Percentiles rank a stretch among this genome's conserved stretches.
These are phyloP conservation scores for Ochropleura leucogaster DNA, from an alignment of 2,888 invertebrate genomes.

Conservation along the genomic window DNA sequence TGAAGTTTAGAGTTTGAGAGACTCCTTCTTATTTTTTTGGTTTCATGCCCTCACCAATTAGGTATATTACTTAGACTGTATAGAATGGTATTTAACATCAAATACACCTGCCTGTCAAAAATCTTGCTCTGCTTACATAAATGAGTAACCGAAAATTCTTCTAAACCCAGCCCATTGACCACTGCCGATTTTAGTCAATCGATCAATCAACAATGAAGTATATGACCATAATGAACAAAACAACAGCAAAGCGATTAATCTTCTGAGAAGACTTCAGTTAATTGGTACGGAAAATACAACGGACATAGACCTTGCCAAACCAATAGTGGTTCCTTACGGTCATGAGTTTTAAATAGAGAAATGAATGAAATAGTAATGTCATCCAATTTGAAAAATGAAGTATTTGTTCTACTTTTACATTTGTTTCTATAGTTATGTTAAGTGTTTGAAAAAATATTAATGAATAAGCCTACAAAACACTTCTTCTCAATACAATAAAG, in stretches of 20 bases:
- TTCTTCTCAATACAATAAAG: constrained; percentile 8
- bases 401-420: constrained; percentile 31
- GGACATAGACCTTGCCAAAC: constrained; percentile 48
- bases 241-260: constrained; percentile 69
- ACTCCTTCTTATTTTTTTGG: background rate
- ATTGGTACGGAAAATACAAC: constrained; percentile 46
- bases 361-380: constrained; percentile 40
- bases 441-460: constrained; percentile 23
- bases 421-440: constrained; percentile 2
- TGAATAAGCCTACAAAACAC: constrained; percentile 7
- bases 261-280: constrained; percentile 54
- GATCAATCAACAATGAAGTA: constrained; percentile 71
- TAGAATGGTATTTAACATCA: background rate
- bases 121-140: background rate
- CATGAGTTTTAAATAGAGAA: constrained; percentile 21
- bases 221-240: constrained; percentile 64
- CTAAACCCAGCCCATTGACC: constrained; percentile 28
- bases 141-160: background rate
- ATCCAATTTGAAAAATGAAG: constrained; percentile 47
- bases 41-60: background rate
- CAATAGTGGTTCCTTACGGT: constrained; percentile 21
- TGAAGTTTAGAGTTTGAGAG: background rate
- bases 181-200: constrained; percentile 59
- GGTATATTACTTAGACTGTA: background rate
- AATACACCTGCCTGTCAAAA: background rate